A percentile compares a stretch with the other conserved stretches of the same genome.
These are phyloP conservation scores for Oryzias curvinotus DNA, from an alignment of 2,113 vertebrate genomes.

Conservation along the genomic window DNA sequence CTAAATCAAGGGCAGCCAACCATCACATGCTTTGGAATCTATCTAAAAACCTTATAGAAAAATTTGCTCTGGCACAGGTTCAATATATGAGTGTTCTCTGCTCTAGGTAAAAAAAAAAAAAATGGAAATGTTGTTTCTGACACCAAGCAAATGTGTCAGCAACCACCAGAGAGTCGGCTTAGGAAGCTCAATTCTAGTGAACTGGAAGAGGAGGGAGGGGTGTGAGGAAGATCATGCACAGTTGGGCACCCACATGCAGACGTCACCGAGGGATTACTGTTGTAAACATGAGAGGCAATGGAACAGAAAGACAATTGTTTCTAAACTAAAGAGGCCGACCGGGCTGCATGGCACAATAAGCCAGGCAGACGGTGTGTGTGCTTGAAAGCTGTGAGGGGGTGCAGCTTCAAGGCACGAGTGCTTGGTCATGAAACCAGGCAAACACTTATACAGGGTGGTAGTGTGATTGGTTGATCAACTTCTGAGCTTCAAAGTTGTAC, in stretches of 20 bases:
- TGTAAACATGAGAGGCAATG: slow-evolving; percentile 39
- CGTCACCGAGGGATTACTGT: slow-evolving; percentile 44
- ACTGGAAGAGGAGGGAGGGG: slow-evolving; percentile 10
- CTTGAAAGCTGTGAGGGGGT: slow-evolving; percentile 28
- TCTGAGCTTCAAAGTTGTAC: neutral
- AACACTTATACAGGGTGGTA: neutral
- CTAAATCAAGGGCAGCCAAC: slow-evolving; percentile 24
- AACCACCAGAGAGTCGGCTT: slow-evolving; percentile 27
- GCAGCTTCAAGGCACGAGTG: slow-evolving; percentile 44
- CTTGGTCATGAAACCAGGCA: slow-evolving; percentile 50
- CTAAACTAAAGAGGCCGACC: slow-evolving; percentile 16
- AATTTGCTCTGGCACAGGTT: slow-evolving; percentile 23
- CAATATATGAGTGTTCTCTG: slow-evolving; percentile 16
- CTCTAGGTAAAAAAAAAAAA: slow-evolving; percentile 26
- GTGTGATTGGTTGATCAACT: no score
- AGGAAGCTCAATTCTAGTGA: slow-evolving; percentile 11
- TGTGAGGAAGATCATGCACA: slow-evolving; percentile 36
- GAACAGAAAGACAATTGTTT: slow-evolving; percentile 33
- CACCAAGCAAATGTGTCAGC: slow-evolving; percentile 11
- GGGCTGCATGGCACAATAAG: slow-evolving; percentile 11
- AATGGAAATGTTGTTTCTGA: slow-evolving; percentile 24
- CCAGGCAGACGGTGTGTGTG: slow-evolving; percentile 23
- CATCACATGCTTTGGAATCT: slow-evolving; percentile 20
- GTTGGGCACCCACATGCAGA: slow-evolving; percentile 35
- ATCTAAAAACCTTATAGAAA: slow-evolving; percentile 4